A percentile compares a stretch with the other conserved stretches of the same genome.
Evolutionary conservation across 35 echinoderm and acorn worm genomes (phyloP).

Genomic region (Diadema setosum): DNA sequence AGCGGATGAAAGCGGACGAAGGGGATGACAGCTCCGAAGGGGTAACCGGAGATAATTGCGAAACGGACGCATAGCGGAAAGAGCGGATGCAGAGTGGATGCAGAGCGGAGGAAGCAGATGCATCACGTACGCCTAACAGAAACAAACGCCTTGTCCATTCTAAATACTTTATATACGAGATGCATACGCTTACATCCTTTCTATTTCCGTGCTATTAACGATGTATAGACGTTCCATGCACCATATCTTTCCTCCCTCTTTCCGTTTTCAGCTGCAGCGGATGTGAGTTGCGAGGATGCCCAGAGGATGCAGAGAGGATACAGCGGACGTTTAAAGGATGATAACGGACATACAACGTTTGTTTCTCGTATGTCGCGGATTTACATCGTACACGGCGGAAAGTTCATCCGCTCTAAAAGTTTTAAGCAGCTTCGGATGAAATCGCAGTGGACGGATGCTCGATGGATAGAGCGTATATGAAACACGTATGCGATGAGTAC

Average conservation of each 20-base stretch:
- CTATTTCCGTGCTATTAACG: not conserved
- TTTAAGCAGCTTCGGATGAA: not conserved
- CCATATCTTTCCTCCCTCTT: not conserved
- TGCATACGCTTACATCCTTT: not conserved
- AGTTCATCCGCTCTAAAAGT: not conserved
- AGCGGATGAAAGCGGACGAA: no score
- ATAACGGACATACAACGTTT: not conserved
- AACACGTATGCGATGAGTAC: not conserved
- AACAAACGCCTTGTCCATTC: no score
- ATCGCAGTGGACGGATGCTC: no score
- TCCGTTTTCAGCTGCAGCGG: not conserved
- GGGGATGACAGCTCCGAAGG: no score
- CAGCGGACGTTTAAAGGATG: not conserved
- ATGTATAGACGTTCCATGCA: conserved; percentile 1
- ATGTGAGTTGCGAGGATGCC: not conserved
- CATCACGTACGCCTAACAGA: no score
- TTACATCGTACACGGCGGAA: not conserved
- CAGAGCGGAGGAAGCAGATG: no score
- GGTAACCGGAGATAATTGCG: no score
- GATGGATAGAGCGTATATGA: no score
- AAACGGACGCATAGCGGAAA: no score
- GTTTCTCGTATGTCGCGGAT: no score
- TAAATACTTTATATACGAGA: not conserved
- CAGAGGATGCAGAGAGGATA: not conserved
- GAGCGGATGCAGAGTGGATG: no score